Evolutionary conservation across 2,888 invertebrate genomes (phyloP).

Genomic region (Nowickia ferox): DNA sequence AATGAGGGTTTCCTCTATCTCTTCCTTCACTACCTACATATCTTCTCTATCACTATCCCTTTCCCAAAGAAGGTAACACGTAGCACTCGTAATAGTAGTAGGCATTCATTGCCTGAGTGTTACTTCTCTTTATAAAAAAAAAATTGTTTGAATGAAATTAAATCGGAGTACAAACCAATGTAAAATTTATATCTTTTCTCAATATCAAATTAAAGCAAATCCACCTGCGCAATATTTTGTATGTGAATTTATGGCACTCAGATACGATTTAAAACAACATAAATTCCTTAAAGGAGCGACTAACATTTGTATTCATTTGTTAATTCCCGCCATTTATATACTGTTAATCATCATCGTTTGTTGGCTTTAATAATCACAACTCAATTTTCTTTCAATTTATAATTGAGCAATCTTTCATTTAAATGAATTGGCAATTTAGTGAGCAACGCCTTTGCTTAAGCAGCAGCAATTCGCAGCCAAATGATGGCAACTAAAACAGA

Average conservation of each 20-base stretch:
- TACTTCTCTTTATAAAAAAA: too few relatives aligned
- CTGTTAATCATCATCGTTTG: constrained; percentile 68
- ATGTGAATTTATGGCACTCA: constrained; percentile 7
- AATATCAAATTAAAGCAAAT: constrained; percentile 5
- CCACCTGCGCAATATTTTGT: constrained; percentile 19
- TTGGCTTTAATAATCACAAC: constrained; percentile 72
- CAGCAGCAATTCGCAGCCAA: constrained; percentile 16
- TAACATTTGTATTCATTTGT: constrained; percentile 69
- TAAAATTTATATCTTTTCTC: not conserved
- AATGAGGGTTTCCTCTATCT: too few relatives aligned
- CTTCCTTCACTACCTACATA: too few relatives aligned
- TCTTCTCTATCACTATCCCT: too few relatives aligned
- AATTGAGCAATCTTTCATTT: constrained; percentile 83
- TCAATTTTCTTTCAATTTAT: constrained; percentile 75
- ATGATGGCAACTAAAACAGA: constrained; percentile 1
- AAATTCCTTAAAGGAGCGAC: not conserved
- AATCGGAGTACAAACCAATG: not conserved
- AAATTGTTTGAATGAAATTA: not conserved
- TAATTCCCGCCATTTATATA: constrained; percentile 68
- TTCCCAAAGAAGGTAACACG: too few relatives aligned
- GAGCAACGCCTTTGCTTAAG: constrained; percentile 75
- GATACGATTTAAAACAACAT: constrained; percentile 26
- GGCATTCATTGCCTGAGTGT: too few relatives aligned
- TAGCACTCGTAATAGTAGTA: too few relatives aligned
- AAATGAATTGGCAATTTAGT: constrained; percentile 82